Evolutionary conservation across 2,113 vertebrate species (phyloP).

Genomic region (Xiphophorus maculatus): DNA sequence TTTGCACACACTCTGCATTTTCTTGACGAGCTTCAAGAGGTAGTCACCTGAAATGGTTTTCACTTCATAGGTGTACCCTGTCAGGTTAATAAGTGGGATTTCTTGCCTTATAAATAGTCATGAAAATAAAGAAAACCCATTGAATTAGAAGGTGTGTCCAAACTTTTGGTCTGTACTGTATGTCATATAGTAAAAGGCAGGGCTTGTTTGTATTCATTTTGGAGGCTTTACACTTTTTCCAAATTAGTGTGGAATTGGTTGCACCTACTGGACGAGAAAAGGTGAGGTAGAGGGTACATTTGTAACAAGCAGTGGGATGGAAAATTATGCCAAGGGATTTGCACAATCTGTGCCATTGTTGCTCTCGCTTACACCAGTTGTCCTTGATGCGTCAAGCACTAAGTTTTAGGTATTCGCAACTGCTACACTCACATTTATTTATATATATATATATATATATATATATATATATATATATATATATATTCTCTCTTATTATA

Average conservation of each 20-base stretch:
- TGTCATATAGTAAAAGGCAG: background rate
- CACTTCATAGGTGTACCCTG: no score
- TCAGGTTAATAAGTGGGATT: no score
- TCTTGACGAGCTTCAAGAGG: no score
- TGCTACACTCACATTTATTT: background rate
- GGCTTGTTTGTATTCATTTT: background rate
- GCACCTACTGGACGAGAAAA: background rate
- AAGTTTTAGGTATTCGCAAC: background rate
- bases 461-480: no score
- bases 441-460: no score
- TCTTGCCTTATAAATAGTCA: no score
- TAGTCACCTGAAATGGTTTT: no score
- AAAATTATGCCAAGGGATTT: constrained; percentile 29
- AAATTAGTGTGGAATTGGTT: constrained; percentile 7
- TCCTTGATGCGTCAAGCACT: background rate
- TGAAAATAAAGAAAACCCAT: no score
- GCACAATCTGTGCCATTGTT: background rate
- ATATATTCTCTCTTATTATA: no score
- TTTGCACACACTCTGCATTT: no score
- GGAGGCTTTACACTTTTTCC: background rate
- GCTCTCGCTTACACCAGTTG: background rate
- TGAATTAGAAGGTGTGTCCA: no score
- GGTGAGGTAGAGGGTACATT: constrained; percentile 13
- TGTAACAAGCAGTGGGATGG: constrained; percentile 8
- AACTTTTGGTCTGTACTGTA: no score